A percentile compares a stretch with the other conserved stretches of the same genome.
Conservation (phyloP, 2,888 invertebrate species). For the Drosophila nr. perissopoda region DNA sequence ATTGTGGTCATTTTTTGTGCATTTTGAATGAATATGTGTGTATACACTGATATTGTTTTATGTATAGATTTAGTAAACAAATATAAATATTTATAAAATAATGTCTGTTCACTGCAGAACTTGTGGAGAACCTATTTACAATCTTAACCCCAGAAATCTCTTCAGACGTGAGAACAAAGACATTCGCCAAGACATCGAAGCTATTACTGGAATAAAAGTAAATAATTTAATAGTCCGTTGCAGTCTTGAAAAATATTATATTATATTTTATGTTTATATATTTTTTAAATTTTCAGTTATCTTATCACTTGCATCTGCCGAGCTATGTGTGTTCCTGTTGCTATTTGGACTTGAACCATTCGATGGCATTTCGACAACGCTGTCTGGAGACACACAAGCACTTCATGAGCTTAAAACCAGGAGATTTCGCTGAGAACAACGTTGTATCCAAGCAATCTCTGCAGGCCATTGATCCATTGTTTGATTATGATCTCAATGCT, state of each 20-base stretch:
- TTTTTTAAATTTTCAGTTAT: conserved; percentile 24
- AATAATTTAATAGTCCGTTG: background rate
- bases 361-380: conserved; percentile 55
- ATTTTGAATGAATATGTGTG: background rate
- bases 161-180: conserved; percentile 41
- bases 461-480: conserved; percentile 30
- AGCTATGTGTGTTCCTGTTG: conserved; percentile 62
- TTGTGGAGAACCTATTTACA: conserved; percentile 61
- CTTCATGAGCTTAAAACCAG: conserved; percentile 3
- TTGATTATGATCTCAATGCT: background rate
- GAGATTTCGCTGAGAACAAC: background rate
- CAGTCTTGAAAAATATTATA: background rate
- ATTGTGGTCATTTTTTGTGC: conserved; percentile 9
- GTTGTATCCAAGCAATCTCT: background rate
- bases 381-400: conserved; percentile 49
- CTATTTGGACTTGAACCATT: conserved; percentile 57
- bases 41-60: conserved; percentile 16
- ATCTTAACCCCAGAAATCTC: conserved; percentile 50
- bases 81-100: background rate
- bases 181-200: conserved; percentile 42
- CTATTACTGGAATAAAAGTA: conserved; percentile 55
- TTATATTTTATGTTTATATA: too few relatives aligned
- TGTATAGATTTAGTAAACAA: background rate
- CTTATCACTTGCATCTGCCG: conserved; percentile 34
- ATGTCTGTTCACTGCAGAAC: conserved; percentile 51